Evolutionary conservation across 2,888 invertebrate genomes (phyloP).

Genomic region (Drosophila suboccidentalis): DNA sequence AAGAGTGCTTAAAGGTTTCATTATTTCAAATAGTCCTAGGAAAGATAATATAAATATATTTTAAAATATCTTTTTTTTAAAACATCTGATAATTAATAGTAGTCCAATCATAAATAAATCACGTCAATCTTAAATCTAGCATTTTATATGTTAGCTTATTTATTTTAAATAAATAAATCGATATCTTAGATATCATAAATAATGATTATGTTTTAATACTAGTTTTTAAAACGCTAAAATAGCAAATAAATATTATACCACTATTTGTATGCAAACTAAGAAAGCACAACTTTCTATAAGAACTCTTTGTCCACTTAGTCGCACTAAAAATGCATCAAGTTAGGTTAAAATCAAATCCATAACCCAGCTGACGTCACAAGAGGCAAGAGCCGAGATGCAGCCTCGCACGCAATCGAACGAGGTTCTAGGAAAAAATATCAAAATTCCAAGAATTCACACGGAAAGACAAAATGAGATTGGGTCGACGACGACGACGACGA

Average conservation of each 20-base stretch:
- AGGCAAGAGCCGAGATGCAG: constrained; percentile 7
- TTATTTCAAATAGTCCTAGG: neutral
- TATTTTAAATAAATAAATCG: neutral
- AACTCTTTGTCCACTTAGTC: constrained; percentile 12
- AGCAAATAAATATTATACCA: neutral
- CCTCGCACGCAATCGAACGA: constrained; percentile 33
- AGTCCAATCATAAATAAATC: too few species aligned
- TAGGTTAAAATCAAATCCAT: neutral
- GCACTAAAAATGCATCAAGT: neutral
- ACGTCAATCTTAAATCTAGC: too few species aligned
- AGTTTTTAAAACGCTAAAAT: neutral
- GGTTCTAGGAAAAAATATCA: constrained; percentile 84
- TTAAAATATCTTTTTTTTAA: neutral
- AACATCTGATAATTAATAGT: too few species aligned
- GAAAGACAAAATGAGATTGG: constrained; percentile 72
- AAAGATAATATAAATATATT: neutral
- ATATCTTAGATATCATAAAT: neutral
- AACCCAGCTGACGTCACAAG: constrained; percentile 61
- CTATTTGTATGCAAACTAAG: neutral
- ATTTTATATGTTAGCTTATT: neutral
- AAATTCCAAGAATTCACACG: constrained; percentile 84
- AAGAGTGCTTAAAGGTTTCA: neutral
- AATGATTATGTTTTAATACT: neutral
- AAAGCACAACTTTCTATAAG: constrained; percentile 21
- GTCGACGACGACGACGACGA: constrained; percentile 29